These are phyloP conservation scores for Sarcoramphus papa DNA, from an alignment of 2,797 vertebrate species.

Conservation along the genomic window DNA sequence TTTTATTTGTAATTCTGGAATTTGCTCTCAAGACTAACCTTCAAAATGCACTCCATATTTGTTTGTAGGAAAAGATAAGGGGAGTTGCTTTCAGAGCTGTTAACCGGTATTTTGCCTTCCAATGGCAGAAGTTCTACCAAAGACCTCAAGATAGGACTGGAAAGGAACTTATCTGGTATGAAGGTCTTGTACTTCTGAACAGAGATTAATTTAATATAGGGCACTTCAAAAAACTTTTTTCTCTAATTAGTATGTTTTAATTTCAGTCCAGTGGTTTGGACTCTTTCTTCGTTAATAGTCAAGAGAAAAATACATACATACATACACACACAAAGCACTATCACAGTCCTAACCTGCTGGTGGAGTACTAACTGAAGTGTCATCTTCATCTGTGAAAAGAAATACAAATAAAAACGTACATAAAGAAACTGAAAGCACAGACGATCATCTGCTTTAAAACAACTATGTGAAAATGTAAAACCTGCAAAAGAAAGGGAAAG, in stretches of 20 bases:
- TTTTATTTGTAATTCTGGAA: background rate
- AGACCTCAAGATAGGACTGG: background rate
- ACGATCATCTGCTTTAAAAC: constrained; percentile 37
- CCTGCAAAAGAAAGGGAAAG: constrained; percentile 67
- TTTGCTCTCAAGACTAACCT: background rate
- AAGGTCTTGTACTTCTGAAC: background rate
- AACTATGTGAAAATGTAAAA: constrained; percentile 51
- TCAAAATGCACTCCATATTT: background rate
- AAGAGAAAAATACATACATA: constrained; percentile 48
- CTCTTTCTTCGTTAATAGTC: background rate
- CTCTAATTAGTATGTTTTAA: background rate
- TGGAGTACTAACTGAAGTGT: constrained; percentile 69
- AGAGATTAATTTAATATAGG: background rate
- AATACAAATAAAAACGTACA: constrained; percentile 65
- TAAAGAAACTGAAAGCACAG: constrained; percentile 57
- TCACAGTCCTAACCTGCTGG: constrained; percentile 77
- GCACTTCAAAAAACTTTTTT: background rate
- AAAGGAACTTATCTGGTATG: background rate
- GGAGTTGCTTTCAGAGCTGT: background rate
- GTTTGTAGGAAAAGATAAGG: background rate
- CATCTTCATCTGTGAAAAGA: constrained; percentile 82
- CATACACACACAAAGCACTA: constrained; percentile 37
- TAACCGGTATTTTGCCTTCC: background rate
- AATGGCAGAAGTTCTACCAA: background rate
- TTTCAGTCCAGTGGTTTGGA: background rate